Evolutionary conservation across 2,113 vertebrate species (phyloP).

Genomic region (Boulengeromyrus knoepffleri): DNA sequence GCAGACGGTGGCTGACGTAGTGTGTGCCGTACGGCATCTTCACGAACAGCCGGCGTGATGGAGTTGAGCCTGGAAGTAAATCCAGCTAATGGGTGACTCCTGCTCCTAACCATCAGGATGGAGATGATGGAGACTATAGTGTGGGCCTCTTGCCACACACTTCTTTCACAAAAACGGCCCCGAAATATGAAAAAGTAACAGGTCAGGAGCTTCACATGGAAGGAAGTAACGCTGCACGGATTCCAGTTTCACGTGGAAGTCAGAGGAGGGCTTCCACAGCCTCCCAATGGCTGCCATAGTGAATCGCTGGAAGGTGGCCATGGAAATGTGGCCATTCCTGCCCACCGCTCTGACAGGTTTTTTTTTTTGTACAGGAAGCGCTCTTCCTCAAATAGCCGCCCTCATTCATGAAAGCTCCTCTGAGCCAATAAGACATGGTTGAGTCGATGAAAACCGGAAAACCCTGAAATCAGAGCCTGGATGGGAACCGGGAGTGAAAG

Average conservation of each 20-base stretch:
- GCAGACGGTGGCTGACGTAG: slow-evolving; percentile 54
- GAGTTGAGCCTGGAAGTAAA: slow-evolving; percentile 38
- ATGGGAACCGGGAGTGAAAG: neutral
- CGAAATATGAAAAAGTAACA: neutral
- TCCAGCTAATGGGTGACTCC: slow-evolving; percentile 23
- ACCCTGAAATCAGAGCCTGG: slow-evolving; percentile 14
- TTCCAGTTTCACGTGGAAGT: neutral
- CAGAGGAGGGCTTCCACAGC: neutral
- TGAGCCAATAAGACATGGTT: neutral
- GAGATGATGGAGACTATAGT: neutral
- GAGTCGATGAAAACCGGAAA: neutral
- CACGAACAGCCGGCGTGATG: neutral
- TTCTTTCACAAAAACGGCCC: neutral
- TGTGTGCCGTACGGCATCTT: slow-evolving; percentile 4
- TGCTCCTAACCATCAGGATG: neutral
- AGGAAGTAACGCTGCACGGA: neutral
- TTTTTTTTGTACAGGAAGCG: neutral
- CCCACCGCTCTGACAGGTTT: neutral
- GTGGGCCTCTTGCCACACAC: neutral
- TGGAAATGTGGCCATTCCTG: neutral
- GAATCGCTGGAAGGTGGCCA: neutral
- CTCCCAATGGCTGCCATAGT: neutral
- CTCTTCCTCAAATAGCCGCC: neutral
- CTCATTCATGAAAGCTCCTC: neutral
- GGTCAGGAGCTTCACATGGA: neutral